Evolutionary conservation across 2,797 vertebrate species (phyloP).

Genomic region (Galaxias olidus): DNA sequence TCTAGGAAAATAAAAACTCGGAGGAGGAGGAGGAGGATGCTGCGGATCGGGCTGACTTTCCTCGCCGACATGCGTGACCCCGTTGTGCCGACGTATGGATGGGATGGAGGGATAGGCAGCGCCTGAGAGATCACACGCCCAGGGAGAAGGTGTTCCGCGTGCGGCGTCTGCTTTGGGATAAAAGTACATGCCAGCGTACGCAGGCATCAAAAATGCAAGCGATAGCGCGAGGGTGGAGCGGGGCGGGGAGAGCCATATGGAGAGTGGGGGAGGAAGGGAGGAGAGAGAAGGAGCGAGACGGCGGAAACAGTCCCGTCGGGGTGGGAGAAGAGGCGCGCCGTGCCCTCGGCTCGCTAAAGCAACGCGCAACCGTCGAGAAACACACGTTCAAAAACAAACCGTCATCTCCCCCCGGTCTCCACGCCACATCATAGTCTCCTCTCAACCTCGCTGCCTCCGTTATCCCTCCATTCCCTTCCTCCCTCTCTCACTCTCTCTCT

Average conservation of each 20-base stretch:
- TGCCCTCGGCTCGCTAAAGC: too few species aligned
- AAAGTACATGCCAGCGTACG: slow-evolving; percentile 24
- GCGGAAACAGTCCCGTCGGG: too few species aligned
- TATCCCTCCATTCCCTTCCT: not conserved
- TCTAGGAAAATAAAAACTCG: slow-evolving; percentile 12
- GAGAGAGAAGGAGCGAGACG: too few species aligned
- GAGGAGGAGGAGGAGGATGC: slow-evolving; percentile 21
- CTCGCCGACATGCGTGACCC: slow-evolving; percentile 32
- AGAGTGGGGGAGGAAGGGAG: too few species aligned
- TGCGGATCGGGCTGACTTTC: slow-evolving; percentile 28
- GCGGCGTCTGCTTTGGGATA: not conserved
- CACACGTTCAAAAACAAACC: too few species aligned
- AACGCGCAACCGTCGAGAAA: too few species aligned
- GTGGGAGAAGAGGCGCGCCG: too few species aligned
- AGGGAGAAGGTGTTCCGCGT: slow-evolving; percentile 25
- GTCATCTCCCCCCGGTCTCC: too few species aligned
- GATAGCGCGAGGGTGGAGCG: not conserved
- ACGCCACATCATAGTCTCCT: too few species aligned
- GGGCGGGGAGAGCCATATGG: too few species aligned
- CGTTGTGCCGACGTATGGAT: slow-evolving; percentile 22
- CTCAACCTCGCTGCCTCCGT: too few species aligned
- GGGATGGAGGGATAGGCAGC: not conserved
- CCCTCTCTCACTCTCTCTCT: not conserved
- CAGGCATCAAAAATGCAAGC: slow-evolving; percentile 32
- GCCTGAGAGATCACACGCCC: slow-evolving; percentile 10